phyloP scores from a whole-genome alignment of 1,140 invertebrate species.

The Lethocerus indicus region DNA sequence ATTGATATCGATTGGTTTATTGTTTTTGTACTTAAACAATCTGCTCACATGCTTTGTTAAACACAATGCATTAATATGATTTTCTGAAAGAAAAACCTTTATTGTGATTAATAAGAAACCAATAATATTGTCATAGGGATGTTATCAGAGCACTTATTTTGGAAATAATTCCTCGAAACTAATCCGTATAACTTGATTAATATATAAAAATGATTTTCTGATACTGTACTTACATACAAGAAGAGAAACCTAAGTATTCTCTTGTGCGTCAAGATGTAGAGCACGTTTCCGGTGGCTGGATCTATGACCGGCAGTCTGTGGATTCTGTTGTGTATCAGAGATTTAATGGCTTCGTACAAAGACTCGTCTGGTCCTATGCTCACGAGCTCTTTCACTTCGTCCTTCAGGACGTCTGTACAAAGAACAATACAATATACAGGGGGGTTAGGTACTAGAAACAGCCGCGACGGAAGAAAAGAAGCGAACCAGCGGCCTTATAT shows the following conservation, averaged over 20 bases:
- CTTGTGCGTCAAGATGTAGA: constrained; percentile 98
- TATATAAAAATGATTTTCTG: too few species aligned
- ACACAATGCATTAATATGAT: neutral
- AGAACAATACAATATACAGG: too few species aligned
- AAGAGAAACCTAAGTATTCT: constrained; percentile 95
- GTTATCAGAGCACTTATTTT: neutral
- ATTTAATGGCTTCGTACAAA: constrained; percentile 83
- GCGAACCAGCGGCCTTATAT: too few species aligned
- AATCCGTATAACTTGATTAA: neutral
- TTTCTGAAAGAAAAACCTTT: neutral
- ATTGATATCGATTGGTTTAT: too few species aligned
- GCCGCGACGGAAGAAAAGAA: too few species aligned
- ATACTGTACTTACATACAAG: constrained; percentile 89
- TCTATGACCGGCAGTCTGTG: constrained; percentile 96
- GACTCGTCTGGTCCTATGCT: constrained; percentile 78
- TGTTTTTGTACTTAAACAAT: too few species aligned
- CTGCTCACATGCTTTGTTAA: neutral
- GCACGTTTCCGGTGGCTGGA: constrained; percentile 83
- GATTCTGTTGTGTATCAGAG: constrained; percentile 82
- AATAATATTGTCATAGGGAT: neutral
- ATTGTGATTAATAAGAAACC: neutral
- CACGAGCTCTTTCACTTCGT: constrained; percentile 22
- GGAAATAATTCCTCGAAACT: neutral
- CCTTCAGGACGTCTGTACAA: constrained; percentile 60
- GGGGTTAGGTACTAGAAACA: too few species aligned